Conservation (phyloP, 2,797 vertebrate species). For the Hapalemur alaotrensis region DNA sequence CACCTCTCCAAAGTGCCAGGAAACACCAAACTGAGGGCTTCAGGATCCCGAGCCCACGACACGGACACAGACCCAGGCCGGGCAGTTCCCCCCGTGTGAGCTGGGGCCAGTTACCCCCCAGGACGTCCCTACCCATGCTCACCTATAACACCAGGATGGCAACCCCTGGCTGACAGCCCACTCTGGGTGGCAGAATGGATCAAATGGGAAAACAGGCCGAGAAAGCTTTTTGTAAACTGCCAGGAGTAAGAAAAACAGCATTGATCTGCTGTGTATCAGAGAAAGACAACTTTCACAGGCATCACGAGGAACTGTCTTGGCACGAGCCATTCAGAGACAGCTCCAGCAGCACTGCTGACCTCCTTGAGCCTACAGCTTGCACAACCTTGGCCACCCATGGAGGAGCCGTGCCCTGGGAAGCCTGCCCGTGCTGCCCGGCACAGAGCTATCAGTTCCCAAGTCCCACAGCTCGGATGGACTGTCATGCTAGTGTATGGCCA, state of each 20-base stretch:
- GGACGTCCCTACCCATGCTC: background rate
- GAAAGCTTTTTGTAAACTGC: background rate
- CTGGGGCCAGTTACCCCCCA: background rate
- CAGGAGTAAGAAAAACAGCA: background rate
- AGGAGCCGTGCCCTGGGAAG: background rate
- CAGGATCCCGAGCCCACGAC: background rate
- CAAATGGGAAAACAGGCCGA: background rate
- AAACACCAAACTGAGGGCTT: background rate
- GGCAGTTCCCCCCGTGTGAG: background rate
- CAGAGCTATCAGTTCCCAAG: background rate
- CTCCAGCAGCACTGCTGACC: background rate
- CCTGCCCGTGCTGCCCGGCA: background rate
- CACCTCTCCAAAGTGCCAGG: background rate
- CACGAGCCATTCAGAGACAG: background rate
- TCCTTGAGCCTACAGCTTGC: background rate
- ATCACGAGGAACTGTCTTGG: no score
- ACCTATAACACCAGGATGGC: background rate
- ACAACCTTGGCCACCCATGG: no score
- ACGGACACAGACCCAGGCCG: background rate
- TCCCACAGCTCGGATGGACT: background rate
- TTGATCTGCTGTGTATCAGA: rapidly evolving
- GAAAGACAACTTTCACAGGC: background rate
- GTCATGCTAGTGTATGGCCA: background rate
- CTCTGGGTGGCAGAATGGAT: background rate
- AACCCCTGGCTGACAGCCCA: background rate